These are phyloP conservation scores for Cantharis flavilabris DNA, from an alignment of 2,888 invertebrate species.

Conservation along the genomic window DNA sequence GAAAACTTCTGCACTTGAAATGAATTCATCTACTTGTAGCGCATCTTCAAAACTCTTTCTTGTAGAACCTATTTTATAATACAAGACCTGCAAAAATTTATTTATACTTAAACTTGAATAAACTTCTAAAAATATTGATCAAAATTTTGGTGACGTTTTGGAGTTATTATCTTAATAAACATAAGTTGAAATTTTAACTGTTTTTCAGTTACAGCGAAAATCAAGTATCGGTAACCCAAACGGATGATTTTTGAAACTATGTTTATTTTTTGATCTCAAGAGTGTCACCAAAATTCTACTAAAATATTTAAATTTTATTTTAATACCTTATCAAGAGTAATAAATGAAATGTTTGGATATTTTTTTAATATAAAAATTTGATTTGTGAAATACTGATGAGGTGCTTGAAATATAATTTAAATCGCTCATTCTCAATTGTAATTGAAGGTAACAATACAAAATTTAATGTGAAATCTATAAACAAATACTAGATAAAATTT, in stretches of 20 bases:
- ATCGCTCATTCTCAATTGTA: neutral
- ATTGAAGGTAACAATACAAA: neutral
- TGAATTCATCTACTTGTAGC: constrained; percentile 23
- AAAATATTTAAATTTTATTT: neutral
- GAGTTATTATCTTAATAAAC: neutral
- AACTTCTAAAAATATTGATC: neutral
- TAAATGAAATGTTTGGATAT: neutral
- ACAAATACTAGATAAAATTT: neutral
- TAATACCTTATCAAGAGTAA: neutral
- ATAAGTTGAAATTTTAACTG: neutral
- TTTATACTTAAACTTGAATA: neutral
- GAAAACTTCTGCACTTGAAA: constrained; percentile 31
- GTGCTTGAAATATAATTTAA: neutral
- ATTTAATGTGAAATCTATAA: neutral
- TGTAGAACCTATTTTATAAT: constrained; percentile 5
- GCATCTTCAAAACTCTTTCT: constrained; percentile 14
- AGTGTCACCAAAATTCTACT: neutral
- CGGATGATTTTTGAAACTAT: neutral
- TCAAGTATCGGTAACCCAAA: no score
- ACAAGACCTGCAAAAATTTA: neutral
- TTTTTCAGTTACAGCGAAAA: no score
- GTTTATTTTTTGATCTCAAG: neutral
- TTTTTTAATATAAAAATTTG: no score
- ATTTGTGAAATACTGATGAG: neutral
- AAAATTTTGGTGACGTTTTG: neutral